Base-by-base conservation (phyloP, 1,140 invertebrate species). In the Trinorchestia longiramus region DNA sequence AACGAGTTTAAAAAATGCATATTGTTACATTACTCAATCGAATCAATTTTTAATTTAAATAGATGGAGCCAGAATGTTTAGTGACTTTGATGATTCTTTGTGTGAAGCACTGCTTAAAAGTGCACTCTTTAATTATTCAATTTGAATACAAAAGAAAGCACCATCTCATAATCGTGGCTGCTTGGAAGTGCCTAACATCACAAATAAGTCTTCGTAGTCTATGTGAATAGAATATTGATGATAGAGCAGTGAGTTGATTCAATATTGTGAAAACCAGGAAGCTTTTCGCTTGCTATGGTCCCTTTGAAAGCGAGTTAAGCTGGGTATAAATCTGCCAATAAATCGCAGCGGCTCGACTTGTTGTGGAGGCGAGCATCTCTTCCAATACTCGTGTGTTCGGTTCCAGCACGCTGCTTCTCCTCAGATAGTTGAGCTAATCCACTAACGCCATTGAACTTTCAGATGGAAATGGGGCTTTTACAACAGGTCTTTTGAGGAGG, bases 391-490 rank as follows among this genome's bases (percentile, higher is more conserved):
- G 19, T 53, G 47, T 53, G 47, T 53, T 90, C 88, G 43, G n/a
- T 3, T 28, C 11, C 41, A 90, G 88, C 88, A 15, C 88, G 43
- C n/a, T 19, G 88, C 43, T 43, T 1, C 41, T 3, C 0, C n/a
- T 41, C 4, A 90, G 23, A 90, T 90, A 90, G 88, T 41, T 90
- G 43, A 43, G 88, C 43, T 42, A 90, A 42, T 43, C 88, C 88
- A 17, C 41, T 42, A 41, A 28, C 88, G 88, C 88, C 28, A 90
- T 90, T 90, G 88, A 90, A 42, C 88, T 90, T 15, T 43, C 88
- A 90, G 88, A 90, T 90, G 88, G 88, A 90, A 90, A 90, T 90
- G 88, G n/a, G n/a, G 88, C 88, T 90, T 90, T 90, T 90, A 90
- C 88, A 90, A 90, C 88, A 90, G 28, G 36, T 43, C 88, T 90